Percentiles rank a stretch among this genome's conserved stretches.
Evolutionary conservation across 2,888 invertebrate genomes (phyloP).

Genomic region (Athalia rosae): DNA sequence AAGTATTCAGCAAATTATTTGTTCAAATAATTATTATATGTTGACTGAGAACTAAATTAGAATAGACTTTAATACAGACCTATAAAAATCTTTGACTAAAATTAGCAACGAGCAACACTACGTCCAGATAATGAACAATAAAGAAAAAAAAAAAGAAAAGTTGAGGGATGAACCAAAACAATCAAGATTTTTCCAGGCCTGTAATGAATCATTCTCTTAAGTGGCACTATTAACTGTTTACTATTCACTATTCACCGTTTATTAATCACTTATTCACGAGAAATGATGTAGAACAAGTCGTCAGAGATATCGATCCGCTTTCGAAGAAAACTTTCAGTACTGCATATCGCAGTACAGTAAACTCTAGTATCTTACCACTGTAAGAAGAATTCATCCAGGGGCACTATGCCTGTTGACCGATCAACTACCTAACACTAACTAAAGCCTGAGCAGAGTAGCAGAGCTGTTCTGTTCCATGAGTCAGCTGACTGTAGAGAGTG

Average conservation of each 20-base stretch:
- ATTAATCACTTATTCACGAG: neutral
- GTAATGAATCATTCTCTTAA: neutral
- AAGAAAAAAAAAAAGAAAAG: neutral
- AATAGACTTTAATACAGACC: no score
- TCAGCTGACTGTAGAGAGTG: conserved; percentile 33
- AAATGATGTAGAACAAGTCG: no score
- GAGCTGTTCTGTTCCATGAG: neutral
- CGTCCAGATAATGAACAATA: neutral
- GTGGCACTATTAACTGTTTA: neutral
- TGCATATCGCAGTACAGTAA: neutral
- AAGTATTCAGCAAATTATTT: no score
- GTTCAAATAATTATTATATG: no score
- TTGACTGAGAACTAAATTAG: no score
- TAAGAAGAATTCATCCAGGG: neutral
- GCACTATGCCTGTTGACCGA: neutral
- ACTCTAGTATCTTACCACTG: neutral
- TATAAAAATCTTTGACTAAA: no score
- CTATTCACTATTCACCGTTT: neutral
- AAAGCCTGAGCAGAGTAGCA: neutral
- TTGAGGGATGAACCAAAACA: neutral
- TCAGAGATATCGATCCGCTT: no score
- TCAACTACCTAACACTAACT: conserved; percentile 38
- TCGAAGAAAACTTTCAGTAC: no score
- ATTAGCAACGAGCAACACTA: no score
- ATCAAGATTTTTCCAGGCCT: neutral